These are phyloP conservation scores for Helleia helle DNA, from an alignment of 2,888 invertebrate species.

Conservation along the genomic window DNA sequence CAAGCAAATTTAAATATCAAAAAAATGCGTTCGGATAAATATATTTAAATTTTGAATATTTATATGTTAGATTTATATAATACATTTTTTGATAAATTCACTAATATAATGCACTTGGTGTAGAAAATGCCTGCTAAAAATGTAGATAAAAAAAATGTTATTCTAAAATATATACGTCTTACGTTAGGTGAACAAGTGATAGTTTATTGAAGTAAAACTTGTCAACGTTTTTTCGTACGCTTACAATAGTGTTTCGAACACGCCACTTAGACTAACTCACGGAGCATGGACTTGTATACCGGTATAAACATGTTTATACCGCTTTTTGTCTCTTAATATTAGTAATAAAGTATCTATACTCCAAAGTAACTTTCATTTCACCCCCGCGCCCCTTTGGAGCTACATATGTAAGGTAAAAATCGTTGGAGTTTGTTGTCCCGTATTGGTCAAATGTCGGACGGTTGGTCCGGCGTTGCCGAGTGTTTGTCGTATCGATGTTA, in stretches of 20 bases:
- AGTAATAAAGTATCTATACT: constrained; percentile 72
- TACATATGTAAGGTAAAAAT: constrained; percentile 60
- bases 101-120: constrained; percentile 55
- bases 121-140: constrained; percentile 62
- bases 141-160: constrained; percentile 33
- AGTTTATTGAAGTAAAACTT: constrained; percentile 33
- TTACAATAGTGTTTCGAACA: constrained; percentile 50
- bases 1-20: constrained; percentile 71
- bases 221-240: constrained; percentile 38
- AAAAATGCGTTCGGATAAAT: constrained; percentile 41
- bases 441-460: constrained; percentile 39
- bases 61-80: constrained; percentile 26
- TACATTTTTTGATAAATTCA: constrained; percentile 27
- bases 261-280: constrained; percentile 32
- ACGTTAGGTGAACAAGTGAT: constrained; percentile 52
- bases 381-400: constrained; percentile 63
- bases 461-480: constrained; percentile 23
- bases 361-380: constrained; percentile 72
- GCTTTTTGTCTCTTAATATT: constrained; percentile 61
- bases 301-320: constrained; percentile 33
- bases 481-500: constrained; percentile 62
- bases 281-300: constrained; percentile 45
- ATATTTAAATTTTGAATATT: constrained; percentile 32
- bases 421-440: constrained; percentile 40
- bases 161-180: constrained; percentile 33